Base-by-base conservation (phyloP, 2,888 invertebrate species). In the Exocentrus adspersus region DNA sequence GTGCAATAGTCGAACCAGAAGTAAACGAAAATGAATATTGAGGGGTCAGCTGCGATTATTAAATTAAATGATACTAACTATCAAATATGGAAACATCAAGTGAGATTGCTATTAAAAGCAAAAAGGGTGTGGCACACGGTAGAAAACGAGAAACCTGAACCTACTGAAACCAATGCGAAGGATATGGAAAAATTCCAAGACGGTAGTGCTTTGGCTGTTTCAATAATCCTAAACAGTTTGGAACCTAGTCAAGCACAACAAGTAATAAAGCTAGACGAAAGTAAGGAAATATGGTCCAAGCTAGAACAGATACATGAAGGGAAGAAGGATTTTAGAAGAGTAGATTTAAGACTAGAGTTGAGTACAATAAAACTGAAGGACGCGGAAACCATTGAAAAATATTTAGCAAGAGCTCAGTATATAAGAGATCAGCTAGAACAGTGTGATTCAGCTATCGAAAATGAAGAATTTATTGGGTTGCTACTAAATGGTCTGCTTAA, bases 281-380 rank as follows among this genome's bases (percentile, higher is more conserved):
- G 16, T 1, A 16, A 16, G 19, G 43, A 43, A 17, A 43, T 43
- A 43, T 43, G 43, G 43, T 16, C 6, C 10, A 43, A 16, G n/a
- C n/a, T 19, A 43, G 17, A 43, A 43, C 43, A 43, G 19, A 43
- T 43, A 16, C 43, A 43, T 43, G 43, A 43, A 43, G 19, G 43
- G 19, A 43, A 43, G n/a, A 12, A 19, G 10, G 43, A 17, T 7
- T 43, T 19, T 1, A 19, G 43, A 43, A 43, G 17, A 43, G 43
- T 43, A 17, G 19, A 43, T 16, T 9, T 43, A 19, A 43, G 43
- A 17, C 7, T 43, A 43, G 43, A 43, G 19, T 19, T 43, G 6
- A 43, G 43, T 17, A 17, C 17, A 6, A 43, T 43, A 43, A 19
- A 17, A 10, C 16, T 12, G 37, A 37, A 37, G 14, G 37, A 37